Conservation (phyloP, 2,113 vertebrate genomes). For the mouse (Mus musculus) region DNA sequence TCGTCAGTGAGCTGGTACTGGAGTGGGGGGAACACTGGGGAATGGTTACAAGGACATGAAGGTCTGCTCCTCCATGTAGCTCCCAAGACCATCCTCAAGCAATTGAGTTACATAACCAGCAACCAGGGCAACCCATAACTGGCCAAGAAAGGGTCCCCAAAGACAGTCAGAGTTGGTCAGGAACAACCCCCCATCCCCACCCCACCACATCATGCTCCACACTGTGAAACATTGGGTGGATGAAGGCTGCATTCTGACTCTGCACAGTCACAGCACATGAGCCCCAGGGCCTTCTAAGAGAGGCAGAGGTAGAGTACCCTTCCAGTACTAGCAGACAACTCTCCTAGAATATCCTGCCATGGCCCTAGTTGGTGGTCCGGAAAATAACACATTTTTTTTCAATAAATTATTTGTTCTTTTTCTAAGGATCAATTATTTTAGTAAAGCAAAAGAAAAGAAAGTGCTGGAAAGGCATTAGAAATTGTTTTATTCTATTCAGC, state of each 20-base stretch:
- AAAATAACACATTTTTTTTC: background rate
- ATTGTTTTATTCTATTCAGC: background rate
- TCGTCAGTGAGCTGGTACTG: conserved; percentile 58
- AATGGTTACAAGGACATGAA: background rate
- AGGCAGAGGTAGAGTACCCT: background rate
- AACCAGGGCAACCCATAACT: background rate
- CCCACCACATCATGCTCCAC: accelerated
- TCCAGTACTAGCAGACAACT: background rate
- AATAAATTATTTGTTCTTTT: background rate
- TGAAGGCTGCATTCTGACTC: background rate
- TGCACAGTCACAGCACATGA: background rate
- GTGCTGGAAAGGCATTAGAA: background rate
- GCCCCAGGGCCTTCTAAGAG: background rate
- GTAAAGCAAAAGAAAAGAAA: background rate
- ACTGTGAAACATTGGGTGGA: background rate
- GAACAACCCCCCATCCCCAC: background rate
- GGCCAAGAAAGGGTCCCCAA: background rate
- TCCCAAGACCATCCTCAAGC: background rate
- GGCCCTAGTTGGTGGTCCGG: background rate
- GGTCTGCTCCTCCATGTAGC: background rate
- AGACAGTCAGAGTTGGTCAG: background rate
- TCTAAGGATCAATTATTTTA: background rate
- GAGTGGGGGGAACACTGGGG: accelerated
- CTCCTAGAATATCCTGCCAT: background rate
- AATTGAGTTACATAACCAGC: background rate